phyloP scores from a whole-genome alignment of 1,140 invertebrate genomes.

The Heliconius himera region DNA sequence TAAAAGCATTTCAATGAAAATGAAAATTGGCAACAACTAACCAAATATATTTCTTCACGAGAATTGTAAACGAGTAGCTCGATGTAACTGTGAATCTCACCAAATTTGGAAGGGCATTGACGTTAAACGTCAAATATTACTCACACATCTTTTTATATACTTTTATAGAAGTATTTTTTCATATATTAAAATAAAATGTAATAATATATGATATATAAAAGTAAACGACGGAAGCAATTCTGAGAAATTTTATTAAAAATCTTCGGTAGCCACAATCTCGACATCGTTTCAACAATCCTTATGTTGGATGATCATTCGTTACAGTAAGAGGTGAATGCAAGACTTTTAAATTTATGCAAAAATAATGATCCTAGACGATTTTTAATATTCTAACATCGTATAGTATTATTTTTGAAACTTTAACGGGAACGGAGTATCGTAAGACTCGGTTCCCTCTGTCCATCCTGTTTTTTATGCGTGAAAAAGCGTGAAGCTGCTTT shows the following conservation, averaged over 20 bases:
- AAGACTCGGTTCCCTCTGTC: too few species aligned
- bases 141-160: not conserved
- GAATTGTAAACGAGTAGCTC: not conserved
- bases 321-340: not conserved
- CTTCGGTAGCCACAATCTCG: not conserved
- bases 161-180: not conserved
- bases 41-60: not conserved
- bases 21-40: too few species aligned
- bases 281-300: constrained; percentile 9
- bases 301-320: constrained; percentile 1
- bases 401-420: too few species aligned
- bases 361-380: not conserved
- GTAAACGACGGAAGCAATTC: not conserved
- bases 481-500: too few species aligned
- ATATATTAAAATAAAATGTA: not conserved
- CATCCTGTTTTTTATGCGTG: too few species aligned
- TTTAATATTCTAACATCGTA: not conserved
- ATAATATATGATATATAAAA: not conserved
- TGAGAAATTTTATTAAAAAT: constrained; percentile 2
- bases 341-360: constrained; percentile 4
- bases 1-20: too few species aligned
- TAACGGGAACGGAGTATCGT: too few species aligned
- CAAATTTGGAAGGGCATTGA: constrained; percentile 6
- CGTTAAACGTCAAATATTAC: constrained; percentile 7
- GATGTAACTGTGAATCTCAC: constrained; percentile 2